Evolutionary conservation across 2,113 vertebrate species (phyloP).

Genomic region (Pelvicachromis taeniatus): DNA sequence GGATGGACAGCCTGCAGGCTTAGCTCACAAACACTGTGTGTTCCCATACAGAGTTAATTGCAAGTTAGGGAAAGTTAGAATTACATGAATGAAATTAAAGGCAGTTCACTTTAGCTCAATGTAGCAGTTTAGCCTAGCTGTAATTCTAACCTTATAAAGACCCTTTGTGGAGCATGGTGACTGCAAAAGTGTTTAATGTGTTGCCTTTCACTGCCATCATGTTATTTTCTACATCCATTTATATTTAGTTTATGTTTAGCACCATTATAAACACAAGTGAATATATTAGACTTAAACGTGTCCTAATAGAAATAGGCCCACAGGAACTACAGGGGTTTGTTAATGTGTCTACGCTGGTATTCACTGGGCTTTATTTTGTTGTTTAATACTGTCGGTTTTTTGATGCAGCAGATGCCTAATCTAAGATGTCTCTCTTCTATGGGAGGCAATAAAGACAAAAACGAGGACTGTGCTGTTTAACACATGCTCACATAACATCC

Average conservation of each 20-base stretch:
- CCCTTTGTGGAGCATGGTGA: not conserved
- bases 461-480: too few relatives aligned
- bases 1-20: conserved; percentile 34
- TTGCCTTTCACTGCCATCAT: not conserved
- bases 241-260: not conserved
- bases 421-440: not conserved
- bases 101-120: not conserved
- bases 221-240: not conserved
- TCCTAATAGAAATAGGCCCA: not conserved
- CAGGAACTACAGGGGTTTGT: not conserved
- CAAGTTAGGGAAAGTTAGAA: conserved; percentile 10
- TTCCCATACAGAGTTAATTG: conserved; percentile 38
- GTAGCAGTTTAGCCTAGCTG: not conserved
- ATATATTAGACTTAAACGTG: not conserved
- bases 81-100: conserved; percentile 18
- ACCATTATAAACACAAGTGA: not conserved
- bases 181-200: not conserved
- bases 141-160: not conserved
- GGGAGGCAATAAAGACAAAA: not conserved
- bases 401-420: fast-evolving
- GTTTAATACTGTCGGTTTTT: not conserved
- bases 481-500: too few relatives aligned
- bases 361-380: not conserved
- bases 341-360: fast-evolving
- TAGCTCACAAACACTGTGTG: not conserved